Percentiles rank a stretch among this genome's conserved stretches.
Conservation (phyloP, 2,888 invertebrate genomes). For the Glaucopsyche alexis region DNA sequence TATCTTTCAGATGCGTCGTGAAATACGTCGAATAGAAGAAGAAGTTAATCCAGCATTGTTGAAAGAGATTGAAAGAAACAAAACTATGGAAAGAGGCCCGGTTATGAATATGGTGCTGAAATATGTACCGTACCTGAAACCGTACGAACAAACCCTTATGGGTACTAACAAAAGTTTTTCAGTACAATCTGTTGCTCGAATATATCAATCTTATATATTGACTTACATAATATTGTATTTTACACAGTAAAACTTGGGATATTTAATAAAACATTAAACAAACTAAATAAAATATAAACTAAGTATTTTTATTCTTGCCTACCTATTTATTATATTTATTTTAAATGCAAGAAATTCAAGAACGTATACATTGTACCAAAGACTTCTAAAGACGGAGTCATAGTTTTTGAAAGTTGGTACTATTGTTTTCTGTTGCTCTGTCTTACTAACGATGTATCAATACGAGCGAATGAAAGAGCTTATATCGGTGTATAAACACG, state of each 20-base stretch:
- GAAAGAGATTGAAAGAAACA: constrained; percentile 41
- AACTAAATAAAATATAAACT: too few species aligned
- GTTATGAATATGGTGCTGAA: constrained; percentile 59
- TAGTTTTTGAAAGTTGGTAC: too few species aligned
- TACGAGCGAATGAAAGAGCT: too few species aligned
- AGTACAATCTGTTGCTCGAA: background rate
- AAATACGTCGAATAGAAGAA: constrained; percentile 33
- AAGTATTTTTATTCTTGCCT: background rate
- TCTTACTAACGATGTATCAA: too few species aligned
- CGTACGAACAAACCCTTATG: constrained; percentile 50
- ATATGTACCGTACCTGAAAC: constrained; percentile 62
- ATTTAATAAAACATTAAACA: background rate
- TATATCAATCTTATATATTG: background rate
- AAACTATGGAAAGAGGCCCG: constrained; percentile 46
- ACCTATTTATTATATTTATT: too few species aligned
- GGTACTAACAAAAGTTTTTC: constrained; percentile 35
- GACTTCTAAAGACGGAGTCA: too few species aligned
- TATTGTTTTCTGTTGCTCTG: too few species aligned
- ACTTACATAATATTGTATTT: background rate
- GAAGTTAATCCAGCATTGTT: constrained; percentile 19
- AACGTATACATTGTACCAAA: too few species aligned
- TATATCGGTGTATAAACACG: too few species aligned
- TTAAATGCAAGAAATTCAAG: too few species aligned
- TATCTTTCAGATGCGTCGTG: constrained; percentile 45
- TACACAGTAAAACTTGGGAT: background rate